Conservation (phyloP, 2,888 invertebrate genomes). For the Myopa testacea region DNA sequence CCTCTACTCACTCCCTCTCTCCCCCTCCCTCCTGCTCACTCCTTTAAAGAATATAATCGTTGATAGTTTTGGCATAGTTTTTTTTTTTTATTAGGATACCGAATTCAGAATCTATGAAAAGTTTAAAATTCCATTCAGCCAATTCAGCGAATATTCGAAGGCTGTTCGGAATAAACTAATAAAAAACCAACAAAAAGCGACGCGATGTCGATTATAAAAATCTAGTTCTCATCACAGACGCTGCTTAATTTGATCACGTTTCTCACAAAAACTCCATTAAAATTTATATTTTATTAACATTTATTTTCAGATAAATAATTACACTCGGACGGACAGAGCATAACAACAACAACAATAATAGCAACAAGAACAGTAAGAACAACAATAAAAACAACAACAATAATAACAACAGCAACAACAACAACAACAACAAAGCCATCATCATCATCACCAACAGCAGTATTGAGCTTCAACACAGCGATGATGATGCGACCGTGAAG, state of each 20-base stretch:
- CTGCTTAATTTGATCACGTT: conserved; percentile 39
- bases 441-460: conserved; percentile 11
- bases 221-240: conserved; percentile 8
- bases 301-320: conserved; percentile 37
- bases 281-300: conserved; percentile 38
- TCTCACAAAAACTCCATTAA: conserved; percentile 24
- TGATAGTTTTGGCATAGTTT: too few relatives aligned
- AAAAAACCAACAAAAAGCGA: neutral
- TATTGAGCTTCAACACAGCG: conserved; percentile 5
- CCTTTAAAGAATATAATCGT: too few relatives aligned
- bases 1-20: too few relatives aligned
- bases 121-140: too few relatives aligned
- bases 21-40: too few relatives aligned
- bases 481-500: conserved; percentile 19
- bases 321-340: conserved; percentile 9
- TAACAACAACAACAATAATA: conserved; percentile 1
- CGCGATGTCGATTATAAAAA: neutral
- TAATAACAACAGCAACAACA: neutral
- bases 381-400: neutral
- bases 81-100: too few relatives aligned
- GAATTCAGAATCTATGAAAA: too few relatives aligned
- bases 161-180: neutral
- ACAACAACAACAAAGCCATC: neutral
- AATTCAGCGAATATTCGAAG: too few relatives aligned
- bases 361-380: too few relatives aligned